Evolutionary conservation across 2,113 vertebrate species (phyloP).

Genomic region (Rissa tridactyla): DNA sequence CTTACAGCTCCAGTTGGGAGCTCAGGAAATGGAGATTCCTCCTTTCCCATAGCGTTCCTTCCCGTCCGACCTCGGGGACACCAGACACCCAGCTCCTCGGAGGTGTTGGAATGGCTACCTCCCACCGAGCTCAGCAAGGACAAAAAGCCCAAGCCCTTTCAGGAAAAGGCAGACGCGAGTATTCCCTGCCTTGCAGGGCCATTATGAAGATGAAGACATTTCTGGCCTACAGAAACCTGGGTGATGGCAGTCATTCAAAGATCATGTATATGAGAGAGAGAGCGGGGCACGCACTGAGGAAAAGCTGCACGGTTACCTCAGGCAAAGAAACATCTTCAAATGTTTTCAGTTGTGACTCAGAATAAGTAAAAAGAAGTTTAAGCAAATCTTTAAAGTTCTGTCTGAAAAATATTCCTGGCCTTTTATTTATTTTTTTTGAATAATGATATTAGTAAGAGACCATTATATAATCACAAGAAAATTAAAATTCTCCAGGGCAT

Average conservation of each 20-base stretch:
- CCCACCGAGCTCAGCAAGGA: neutral
- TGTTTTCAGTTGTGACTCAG: neutral
- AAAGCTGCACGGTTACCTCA: neutral
- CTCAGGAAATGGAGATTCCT: neutral
- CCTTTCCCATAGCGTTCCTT: neutral
- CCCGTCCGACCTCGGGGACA: neutral
- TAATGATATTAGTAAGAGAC: constrained; percentile 67
- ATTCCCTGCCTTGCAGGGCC: neutral
- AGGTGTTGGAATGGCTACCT: neutral
- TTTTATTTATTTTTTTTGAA: constrained; percentile 2
- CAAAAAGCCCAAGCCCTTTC: neutral
- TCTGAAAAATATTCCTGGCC: constrained; percentile 3
- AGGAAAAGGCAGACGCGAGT: neutral
- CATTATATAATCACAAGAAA: constrained; percentile 76
- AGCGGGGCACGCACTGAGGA: neutral
- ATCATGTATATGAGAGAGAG: neutral
- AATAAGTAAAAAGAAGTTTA: constrained; percentile 7
- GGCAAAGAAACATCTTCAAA: neutral
- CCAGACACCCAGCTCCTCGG: neutral
- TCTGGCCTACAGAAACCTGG: neutral
- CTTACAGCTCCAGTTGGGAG: neutral
- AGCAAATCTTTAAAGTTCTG: constrained; percentile 6
- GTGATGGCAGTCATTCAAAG: neutral
- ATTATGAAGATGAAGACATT: neutral
- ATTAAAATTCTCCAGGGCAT: constrained; percentile 67